Conservation (phyloP, 2,888 invertebrate species). For the Agrochola macilenta region DNA sequence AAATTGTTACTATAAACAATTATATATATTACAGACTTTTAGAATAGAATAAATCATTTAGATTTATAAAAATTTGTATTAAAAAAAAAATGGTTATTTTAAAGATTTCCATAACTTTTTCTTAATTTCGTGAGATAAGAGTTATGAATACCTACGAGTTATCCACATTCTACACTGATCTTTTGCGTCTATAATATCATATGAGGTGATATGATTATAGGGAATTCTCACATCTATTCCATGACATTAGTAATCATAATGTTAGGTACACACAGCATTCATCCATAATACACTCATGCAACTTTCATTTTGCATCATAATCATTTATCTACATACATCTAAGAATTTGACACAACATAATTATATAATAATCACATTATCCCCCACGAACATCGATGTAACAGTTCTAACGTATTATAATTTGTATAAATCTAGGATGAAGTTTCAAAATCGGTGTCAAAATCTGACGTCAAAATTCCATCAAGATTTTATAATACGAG, state of each 20-base stretch:
- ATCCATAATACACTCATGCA: constrained; percentile 13
- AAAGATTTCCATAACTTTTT: background rate
- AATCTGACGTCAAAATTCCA: constrained; percentile 13
- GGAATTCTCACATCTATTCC: background rate
- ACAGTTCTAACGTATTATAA: constrained; percentile 35
- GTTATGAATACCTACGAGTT: background rate
- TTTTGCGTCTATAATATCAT: no score
- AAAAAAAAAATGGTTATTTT: no score
- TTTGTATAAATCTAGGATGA: constrained; percentile 52
- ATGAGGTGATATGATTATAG: background rate
- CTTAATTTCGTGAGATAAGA: no score
- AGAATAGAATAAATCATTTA: no score
- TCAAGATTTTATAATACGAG: constrained; percentile 21
- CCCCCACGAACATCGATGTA: constrained; percentile 31
- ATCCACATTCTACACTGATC: background rate
- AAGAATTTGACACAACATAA: constrained; percentile 34
- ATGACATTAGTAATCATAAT: background rate
- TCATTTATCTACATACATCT: constrained; percentile 20
- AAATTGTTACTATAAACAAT: background rate
- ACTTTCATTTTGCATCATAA: constrained; percentile 46
- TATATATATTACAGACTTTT: no score
- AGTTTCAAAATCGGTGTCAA: constrained; percentile 47
- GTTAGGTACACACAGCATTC: constrained; percentile 8
- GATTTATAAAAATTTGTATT: no score
- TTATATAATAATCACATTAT: constrained; percentile 47